Conservation (phyloP, 2,113 vertebrate genomes). For the Mormyrus lacerda region DNA sequence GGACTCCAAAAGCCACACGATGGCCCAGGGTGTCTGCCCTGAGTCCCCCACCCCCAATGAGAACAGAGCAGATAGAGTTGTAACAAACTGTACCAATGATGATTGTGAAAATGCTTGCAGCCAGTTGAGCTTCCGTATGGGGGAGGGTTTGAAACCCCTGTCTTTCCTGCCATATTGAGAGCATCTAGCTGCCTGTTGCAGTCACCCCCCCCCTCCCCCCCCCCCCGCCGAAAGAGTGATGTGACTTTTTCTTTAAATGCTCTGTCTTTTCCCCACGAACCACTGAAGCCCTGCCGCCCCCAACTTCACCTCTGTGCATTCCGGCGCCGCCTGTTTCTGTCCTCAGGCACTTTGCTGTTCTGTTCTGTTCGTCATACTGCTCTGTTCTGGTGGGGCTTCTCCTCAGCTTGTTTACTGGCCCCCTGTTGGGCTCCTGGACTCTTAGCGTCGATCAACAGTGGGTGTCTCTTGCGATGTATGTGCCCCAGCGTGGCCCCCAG, state of each 20-base stretch:
- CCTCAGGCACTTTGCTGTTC: background rate
- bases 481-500: background rate
- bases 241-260: background rate
- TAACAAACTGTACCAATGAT: background rate
- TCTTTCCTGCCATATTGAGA: background rate
- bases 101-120: slow-evolving; percentile 15
- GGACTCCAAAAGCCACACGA: background rate
- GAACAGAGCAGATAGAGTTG: background rate
- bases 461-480: background rate
- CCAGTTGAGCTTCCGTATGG: background rate
- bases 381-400: background rate
- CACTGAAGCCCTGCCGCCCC: background rate
- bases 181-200: background rate
- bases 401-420: background rate
- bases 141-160: background rate
- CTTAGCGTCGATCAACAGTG: background rate
- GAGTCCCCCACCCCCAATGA: background rate
- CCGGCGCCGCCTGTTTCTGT: background rate
- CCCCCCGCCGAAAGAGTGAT: background rate
- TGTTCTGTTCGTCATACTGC: background rate
- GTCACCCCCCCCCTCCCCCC: too few relatives aligned
- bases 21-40: background rate
- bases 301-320: background rate
- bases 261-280: background rate
- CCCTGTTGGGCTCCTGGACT: background rate